phyloP scores from a whole-genome alignment of 2,888 invertebrate genomes.

The Oegoconia quadripuncta region DNA sequence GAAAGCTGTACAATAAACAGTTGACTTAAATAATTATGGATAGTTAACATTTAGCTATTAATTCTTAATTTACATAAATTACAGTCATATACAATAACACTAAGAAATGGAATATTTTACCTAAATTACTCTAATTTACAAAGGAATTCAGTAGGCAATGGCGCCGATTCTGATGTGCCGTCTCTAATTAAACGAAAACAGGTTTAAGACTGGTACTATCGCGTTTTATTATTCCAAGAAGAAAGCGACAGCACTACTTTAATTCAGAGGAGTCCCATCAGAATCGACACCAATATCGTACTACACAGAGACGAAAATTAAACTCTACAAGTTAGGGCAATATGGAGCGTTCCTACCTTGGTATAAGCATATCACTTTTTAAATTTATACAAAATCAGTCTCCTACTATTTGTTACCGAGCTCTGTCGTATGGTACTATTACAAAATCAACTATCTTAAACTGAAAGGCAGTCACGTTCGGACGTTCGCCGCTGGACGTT shows the following conservation, averaged over 20 bases:
- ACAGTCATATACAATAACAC: slow-evolving; percentile 63
- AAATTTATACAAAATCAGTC: slow-evolving; percentile 74
- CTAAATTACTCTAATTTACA: slow-evolving; percentile 44
- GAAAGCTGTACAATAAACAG: slow-evolving; percentile 68
- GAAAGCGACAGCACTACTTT: too few relatives aligned
- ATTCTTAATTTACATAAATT: slow-evolving; percentile 63
- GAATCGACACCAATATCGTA: too few relatives aligned
- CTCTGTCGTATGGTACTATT: slow-evolving; percentile 45
- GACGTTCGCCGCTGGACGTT: slow-evolving; percentile 64
- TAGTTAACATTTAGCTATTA: slow-evolving; percentile 34
- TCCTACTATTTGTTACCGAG: slow-evolving; percentile 73
- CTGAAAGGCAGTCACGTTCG: slow-evolving; percentile 48
- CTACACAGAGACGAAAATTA: slow-evolving; percentile 38
- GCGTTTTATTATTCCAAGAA: too few relatives aligned
- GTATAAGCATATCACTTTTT: slow-evolving; percentile 67
- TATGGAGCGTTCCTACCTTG: slow-evolving; percentile 54
- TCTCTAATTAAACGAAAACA: too few relatives aligned
- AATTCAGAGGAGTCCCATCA: too few relatives aligned
- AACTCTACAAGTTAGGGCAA: slow-evolving; percentile 40
- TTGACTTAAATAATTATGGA: slow-evolving; percentile 49
- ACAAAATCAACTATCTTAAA: slow-evolving; percentile 38
- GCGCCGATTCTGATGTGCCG: too few relatives aligned
- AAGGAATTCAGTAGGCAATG: slow-evolving; percentile 39
- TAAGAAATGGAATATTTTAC: slow-evolving; percentile 63
- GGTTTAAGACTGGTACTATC: too few relatives aligned